A percentile compares a stretch with the other conserved stretches of the same genome.
phyloP scores from a whole-genome alignment of 1,140 invertebrate species.

The Lasioglossum albipes region DNA sequence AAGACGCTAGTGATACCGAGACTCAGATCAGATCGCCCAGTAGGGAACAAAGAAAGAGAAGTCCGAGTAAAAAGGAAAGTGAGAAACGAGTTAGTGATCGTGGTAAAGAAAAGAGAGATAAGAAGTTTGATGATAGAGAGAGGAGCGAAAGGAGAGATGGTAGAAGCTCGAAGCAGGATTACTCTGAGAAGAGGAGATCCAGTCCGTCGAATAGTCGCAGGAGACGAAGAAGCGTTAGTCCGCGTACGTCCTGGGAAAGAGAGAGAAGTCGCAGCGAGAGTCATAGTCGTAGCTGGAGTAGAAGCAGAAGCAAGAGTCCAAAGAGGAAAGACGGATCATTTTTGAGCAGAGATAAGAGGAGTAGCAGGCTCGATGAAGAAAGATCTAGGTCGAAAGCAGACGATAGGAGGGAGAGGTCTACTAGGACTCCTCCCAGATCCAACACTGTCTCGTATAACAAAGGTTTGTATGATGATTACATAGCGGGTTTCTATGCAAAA shows the following conservation, averaged over 20 bases:
- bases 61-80: conserved; percentile 61
- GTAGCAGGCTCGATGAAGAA: conserved; percentile 66
- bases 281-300: conserved; percentile 69
- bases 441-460: conserved; percentile 48
- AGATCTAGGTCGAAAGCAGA: conserved; percentile 61
- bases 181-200: conserved; percentile 55
- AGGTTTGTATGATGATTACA: conserved; percentile 39
- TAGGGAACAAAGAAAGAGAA: conserved; percentile 59
- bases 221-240: conserved; percentile 63
- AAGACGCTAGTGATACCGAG: conserved; percentile 28
- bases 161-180: conserved; percentile 52
- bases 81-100: conserved; percentile 65
- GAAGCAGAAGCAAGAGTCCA: conserved; percentile 75
- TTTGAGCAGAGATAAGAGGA: conserved; percentile 40
- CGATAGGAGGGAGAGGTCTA: conserved; percentile 69
- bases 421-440: conserved; percentile 67
- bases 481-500: no score
- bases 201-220: conserved; percentile 65
- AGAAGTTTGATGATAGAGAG: conserved; percentile 64
- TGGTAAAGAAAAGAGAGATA: conserved; percentile 60
- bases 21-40: conserved; percentile 33
- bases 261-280: conserved; percentile 66
- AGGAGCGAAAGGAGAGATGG: conserved; percentile 52
- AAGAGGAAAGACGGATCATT: conserved; percentile 65
- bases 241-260: conserved; percentile 68